phyloP scores from a whole-genome alignment of 2,888 invertebrate genomes.

The Mythimna pallens region DNA sequence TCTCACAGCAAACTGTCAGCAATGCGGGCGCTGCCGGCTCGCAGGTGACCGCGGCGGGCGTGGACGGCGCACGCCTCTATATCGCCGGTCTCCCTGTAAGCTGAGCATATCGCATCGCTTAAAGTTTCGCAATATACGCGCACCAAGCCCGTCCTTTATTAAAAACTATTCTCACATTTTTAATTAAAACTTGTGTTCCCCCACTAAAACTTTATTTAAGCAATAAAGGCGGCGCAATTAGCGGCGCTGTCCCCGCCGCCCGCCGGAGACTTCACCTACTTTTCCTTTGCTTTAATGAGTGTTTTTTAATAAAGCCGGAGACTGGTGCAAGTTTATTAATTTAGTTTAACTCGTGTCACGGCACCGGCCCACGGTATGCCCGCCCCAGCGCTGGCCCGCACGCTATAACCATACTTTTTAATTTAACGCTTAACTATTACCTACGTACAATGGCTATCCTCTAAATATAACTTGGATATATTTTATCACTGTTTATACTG shows the following conservation, averaged over 20 bases:
- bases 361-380: conserved; percentile 65
- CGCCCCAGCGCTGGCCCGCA: conserved; percentile 69
- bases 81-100: conserved; percentile 87
- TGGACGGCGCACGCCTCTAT: conserved; percentile 76
- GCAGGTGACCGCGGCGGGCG: conserved; percentile 53
- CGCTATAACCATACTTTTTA: conserved; percentile 80
- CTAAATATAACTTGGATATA: conserved; percentile 6
- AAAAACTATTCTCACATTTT: conserved; percentile 91
- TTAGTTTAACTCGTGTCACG: conserved; percentile 89
- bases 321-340: conserved; percentile 90
- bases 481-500: neutral
- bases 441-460: conserved; percentile 40
- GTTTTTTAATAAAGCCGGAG: conserved; percentile 90
- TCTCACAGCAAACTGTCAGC: conserved; percentile 36
- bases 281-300: conserved; percentile 90
- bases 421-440: conserved; percentile 73
- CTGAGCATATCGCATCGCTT: conserved; percentile 89
- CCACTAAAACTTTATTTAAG: conserved; percentile 91
- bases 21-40: conserved; percentile 1
- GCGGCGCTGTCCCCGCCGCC: conserved; percentile 90
- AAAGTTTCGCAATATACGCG: conserved; percentile 91
- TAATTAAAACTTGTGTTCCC: conserved; percentile 91
- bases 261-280: conserved; percentile 90
- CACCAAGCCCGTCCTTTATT: conserved; percentile 89
- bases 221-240: conserved; percentile 91